Evolutionary conservation across 2,888 invertebrate species (phyloP).

Genomic region (Aporophyla lueneburgensis): DNA sequence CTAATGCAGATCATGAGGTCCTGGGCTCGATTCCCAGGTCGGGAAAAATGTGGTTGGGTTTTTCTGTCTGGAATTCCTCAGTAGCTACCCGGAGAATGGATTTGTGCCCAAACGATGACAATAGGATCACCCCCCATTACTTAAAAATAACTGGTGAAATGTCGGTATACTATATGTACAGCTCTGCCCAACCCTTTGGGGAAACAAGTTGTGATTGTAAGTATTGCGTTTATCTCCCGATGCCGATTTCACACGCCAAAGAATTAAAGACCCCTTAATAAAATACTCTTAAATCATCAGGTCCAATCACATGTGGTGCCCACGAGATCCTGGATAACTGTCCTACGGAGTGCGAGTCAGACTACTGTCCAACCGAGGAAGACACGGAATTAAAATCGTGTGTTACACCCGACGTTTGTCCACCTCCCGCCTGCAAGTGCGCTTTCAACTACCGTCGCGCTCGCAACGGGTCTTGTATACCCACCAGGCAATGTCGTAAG

Average conservation of each 20-base stretch:
- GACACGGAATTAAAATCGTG: constrained; percentile 57
- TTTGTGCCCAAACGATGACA: no score
- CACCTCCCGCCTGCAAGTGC: constrained; percentile 74
- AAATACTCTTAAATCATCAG: constrained; percentile 20
- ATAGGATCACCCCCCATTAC: no score
- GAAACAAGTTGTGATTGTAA: no score
- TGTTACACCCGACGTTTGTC: constrained; percentile 63
- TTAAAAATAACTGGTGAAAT: no score
- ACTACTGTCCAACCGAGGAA: constrained; percentile 72
- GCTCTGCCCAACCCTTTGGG: no score
- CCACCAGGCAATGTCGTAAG: constrained; percentile 74
- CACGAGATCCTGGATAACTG: constrained; percentile 71
- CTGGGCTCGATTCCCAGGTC: no score
- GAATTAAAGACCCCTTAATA: neutral
- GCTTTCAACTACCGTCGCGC: constrained; percentile 73
- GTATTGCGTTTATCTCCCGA: neutral
- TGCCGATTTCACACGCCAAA: neutral
- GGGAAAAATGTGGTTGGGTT: no score
- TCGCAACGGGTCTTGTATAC: constrained; percentile 75
- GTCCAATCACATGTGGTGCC: constrained; percentile 62
- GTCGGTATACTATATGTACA: no score
- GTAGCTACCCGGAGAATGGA: no score
- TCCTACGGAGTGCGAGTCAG: constrained; percentile 69
- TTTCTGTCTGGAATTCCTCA: no score
- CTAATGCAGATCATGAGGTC: no score